These are phyloP conservation scores for Mya arenaria DNA, from an alignment of 1,140 invertebrate genomes.

Conservation along the genomic window DNA sequence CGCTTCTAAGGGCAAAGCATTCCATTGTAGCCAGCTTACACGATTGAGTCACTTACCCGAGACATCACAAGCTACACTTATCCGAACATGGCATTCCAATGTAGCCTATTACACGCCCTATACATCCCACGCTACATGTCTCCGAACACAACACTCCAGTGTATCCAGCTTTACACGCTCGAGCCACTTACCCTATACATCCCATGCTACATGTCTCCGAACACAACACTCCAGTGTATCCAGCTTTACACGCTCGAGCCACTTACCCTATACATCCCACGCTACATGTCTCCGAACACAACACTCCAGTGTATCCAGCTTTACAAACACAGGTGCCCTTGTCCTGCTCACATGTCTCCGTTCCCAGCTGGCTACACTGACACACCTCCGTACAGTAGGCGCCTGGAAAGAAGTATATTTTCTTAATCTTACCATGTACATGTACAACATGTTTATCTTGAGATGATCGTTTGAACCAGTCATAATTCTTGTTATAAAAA, in stretches of 20 bases:
- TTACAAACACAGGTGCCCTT: constrained; percentile 19
- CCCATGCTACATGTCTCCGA: constrained; percentile 15
- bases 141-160: background rate
- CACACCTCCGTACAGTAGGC: constrained; percentile 34
- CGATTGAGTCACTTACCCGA: too few relatives aligned
- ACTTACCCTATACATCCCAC: constrained; percentile 34
- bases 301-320: background rate
- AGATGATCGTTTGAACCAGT: too few relatives aligned
- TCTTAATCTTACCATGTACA: too few relatives aligned
- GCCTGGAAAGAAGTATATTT: too few relatives aligned
- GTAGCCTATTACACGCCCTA: constrained; percentile 19
- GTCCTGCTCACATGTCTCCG: background rate
- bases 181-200: constrained; percentile 21
- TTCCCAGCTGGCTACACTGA: constrained; percentile 8
- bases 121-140: constrained; percentile 22
- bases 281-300: constrained; percentile 20
- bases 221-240: background rate
- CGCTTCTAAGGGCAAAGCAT: too few relatives aligned
- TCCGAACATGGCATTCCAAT: too few relatives aligned
- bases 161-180: background rate
- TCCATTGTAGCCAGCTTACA: too few relatives aligned
- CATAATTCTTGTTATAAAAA: too few relatives aligned
- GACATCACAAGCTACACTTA: too few relatives aligned
- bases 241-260: background rate
- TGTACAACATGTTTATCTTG: too few relatives aligned